phyloP scores from a whole-genome alignment of 2,797 vertebrate species.

The Avahi laniger region DNA sequence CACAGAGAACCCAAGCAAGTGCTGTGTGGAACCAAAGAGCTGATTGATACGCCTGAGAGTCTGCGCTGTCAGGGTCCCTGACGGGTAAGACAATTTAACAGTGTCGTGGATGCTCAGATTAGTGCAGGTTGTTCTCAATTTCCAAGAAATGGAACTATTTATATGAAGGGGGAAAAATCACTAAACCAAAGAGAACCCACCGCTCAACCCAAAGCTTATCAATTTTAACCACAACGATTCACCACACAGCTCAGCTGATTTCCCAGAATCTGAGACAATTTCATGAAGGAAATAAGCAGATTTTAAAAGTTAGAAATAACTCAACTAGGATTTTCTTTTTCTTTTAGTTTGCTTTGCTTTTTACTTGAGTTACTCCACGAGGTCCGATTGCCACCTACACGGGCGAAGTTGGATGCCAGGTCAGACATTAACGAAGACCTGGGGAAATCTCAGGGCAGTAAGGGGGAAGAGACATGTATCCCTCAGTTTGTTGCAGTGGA shows the following conservation, averaged over 20 bases:
- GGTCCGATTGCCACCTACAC: neutral
- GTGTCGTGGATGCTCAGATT: neutral
- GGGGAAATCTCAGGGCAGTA: neutral
- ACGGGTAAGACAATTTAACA: neutral
- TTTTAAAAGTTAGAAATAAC: neutral
- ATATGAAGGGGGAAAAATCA: neutral
- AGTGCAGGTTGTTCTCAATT: neutral
- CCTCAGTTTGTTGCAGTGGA: neutral
- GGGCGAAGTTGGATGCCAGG: neutral
- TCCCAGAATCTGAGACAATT: neutral
- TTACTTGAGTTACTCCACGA: neutral
- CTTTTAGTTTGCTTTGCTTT: neutral
- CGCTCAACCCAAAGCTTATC: neutral
- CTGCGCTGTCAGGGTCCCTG: neutral
- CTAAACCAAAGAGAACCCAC: neutral
- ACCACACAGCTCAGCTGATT: neutral
- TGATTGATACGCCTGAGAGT: rapidly evolving
- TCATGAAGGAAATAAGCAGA: neutral
- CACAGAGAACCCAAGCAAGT: neutral
- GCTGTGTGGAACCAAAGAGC: neutral
- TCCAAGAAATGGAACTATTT: neutral
- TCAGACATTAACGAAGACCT: neutral
- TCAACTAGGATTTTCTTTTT: neutral
- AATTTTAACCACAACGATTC: neutral
- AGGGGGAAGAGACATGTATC: neutral